These are phyloP conservation scores for Cordilura impudica DNA, from an alignment of 2,888 invertebrate genomes.

Conservation along the genomic window DNA sequence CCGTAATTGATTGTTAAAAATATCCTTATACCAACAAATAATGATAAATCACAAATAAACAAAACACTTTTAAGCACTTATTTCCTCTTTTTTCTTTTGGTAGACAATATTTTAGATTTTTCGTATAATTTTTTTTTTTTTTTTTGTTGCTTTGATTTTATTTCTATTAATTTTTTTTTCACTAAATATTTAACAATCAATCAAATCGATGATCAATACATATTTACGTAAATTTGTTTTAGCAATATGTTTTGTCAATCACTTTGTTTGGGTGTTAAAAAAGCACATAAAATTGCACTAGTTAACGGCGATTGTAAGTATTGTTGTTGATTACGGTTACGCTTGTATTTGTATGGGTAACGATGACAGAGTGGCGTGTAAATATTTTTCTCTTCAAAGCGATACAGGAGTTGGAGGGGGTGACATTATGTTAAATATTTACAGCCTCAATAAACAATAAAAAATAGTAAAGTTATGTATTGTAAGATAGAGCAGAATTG, in stretches of 20 bases:
- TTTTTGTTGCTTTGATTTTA: slow-evolving; percentile 2
- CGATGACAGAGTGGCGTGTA: slow-evolving; percentile 47
- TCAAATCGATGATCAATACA: neutral
- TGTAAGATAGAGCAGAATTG: neutral
- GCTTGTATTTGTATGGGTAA: slow-evolving; percentile 5
- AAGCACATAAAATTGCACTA: slow-evolving; percentile 5
- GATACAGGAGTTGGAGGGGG: neutral
- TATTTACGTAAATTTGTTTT: neutral
- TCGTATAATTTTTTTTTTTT: slow-evolving; percentile 16
- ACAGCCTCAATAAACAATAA: neutral
- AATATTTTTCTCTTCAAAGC: slow-evolving; percentile 9
- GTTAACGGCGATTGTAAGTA: neutral
- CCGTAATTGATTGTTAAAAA: slow-evolving; percentile 30
- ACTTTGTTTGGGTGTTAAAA: neutral
- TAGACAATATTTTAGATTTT: slow-evolving; percentile 4
- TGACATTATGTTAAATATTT: slow-evolving; percentile 13
- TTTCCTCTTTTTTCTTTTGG: neutral
- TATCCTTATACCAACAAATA: slow-evolving; percentile 10
- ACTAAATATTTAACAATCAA: slow-evolving; percentile 15
- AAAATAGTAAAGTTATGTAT: neutral
- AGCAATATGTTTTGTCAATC: slow-evolving; percentile 23
- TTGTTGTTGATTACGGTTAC: neutral
- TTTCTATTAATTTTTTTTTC: neutral
- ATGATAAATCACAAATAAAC: slow-evolving; percentile 11
- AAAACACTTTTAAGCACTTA: neutral